A percentile compares a stretch with the other conserved stretches of the same genome.
Conservation (phyloP, 2,113 vertebrate species). For the Furnarius figulus region DNA sequence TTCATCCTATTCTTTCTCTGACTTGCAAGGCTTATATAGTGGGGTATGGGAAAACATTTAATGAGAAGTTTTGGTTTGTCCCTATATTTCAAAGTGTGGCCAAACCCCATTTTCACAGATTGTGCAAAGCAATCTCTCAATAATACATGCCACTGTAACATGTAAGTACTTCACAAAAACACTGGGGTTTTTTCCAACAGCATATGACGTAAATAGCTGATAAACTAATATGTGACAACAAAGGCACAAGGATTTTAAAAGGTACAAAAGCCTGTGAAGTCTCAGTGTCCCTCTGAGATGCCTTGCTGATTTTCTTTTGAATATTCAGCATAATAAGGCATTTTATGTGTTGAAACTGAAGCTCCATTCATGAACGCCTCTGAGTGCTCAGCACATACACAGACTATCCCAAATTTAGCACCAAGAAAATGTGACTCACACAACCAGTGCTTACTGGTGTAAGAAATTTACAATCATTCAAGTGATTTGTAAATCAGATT, state of each 20-base stretch:
- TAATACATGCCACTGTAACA: neutral
- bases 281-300: neutral
- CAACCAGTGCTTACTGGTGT: neutral
- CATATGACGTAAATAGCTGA: neutral
- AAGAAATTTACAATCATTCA: neutral
- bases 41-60: neutral
- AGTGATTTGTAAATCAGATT: neutral
- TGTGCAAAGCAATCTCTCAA: neutral
- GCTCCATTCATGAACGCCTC: neutral
- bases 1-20: neutral
- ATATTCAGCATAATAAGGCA: neutral
- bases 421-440: neutral
- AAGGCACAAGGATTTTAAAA: neutral
- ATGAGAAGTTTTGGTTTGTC: neutral
- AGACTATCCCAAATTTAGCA: neutral
- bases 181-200: neutral
- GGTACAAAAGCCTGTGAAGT: neutral
- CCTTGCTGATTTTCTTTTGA: neutral
- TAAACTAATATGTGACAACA: neutral
- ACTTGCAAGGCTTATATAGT: neutral
- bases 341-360: neutral
- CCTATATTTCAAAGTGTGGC: neutral
- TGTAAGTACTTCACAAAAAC: neutral
- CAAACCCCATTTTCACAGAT: neutral
- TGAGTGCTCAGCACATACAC: fast-evolving